Base-by-base conservation (phyloP, 2,888 invertebrate genomes). In the Ornithoptera priamus region DNA sequence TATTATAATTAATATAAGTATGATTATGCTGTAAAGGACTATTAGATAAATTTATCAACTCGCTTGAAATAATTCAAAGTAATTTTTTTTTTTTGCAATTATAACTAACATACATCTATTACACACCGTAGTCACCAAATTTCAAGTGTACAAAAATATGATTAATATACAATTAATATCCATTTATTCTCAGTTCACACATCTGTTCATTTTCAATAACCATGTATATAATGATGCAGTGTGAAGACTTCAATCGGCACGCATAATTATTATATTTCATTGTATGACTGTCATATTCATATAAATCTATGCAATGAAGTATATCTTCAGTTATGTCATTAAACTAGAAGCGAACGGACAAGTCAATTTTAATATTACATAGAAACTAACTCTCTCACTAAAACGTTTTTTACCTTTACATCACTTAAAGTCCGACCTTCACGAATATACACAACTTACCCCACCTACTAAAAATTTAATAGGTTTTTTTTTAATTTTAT, bases 101-200 rank as follows among this genome's bases (percentile, higher is more conserved):
- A 75, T 74, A 70, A 60, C 56, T 70, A 78, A 76, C 42, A 50
- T 71, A 70, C n/a, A 76, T 74, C 77, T 78, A 74, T 77, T 78
- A 78, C 77, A 79, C 68, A 70, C 75, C 75, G 74, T 71, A 76
- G 79, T 76, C 75, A 73, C 77, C 78, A 74, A 72, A 68, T 72
- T 87, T 87, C 82, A 81, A 75, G 82, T 84, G 90, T 90, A 91
- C 83, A 91, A 91, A 91, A 91, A 90, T 90, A 91, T 90, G 75
- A 76, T 86, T 79, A 84, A 78, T 83, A 80, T 80, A 72, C 75
- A 72, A 72, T 71, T 75, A 75, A 70, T 75, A 75, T 72, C 75
- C 72, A 67, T 70, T 53, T 71, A 71, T 71, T 66, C 24, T 4
- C 30, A 30, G 3, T 39, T 17, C 50, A 24, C 62, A 62, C 15